Base-by-base conservation (phyloP, 2,888 invertebrate genomes). In the Diloba caeruleocephala region DNA sequence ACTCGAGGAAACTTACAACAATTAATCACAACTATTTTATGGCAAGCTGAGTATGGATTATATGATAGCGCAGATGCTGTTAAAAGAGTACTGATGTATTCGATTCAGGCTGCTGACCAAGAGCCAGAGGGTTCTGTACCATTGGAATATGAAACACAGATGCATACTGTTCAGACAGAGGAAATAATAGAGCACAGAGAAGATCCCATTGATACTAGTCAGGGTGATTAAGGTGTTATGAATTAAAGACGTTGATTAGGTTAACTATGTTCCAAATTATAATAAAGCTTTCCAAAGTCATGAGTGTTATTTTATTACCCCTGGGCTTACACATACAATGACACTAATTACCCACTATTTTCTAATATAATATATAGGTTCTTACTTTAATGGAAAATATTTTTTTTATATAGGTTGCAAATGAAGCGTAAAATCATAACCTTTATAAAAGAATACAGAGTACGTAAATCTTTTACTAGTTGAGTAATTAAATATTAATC, bases 31-130 rank as follows among this genome's bases (percentile, higher is more conserved):
- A 93, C 92, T 2, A 85, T 92, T 61, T 57, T 93, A 13, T 93
- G 92, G 92, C 92, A 92, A 61, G 90, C 92, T 0, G 92, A 93
- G 43, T 92, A 90, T 70, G 92, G 92, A 0, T 54, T 88, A 9
- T 93, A 90, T 68, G 90, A 92, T 44, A 83, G 77, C 69, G 85
- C 91, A 5, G 91, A 90, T 0, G 78, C 90, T 0, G 90, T 93
- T 0, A 92, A 89, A 58, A 61, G 86, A 50, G 82, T 93, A 0
- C 68, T 92, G 0, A 71, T 89, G 74, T 85, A 82, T 58, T 81
- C 87, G 0, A 64, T 88, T 1, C 82, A 85, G 10, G 63, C 79
- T 8, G 67, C 73, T 0, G 77, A 72, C 14, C 45, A 54, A 0
- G 71, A 75, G 8, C 44, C 49, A 0, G 7, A 5, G 6, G 48